Base-by-base conservation (phyloP, 2,888 invertebrate species). In the Papilio protenor region DNA sequence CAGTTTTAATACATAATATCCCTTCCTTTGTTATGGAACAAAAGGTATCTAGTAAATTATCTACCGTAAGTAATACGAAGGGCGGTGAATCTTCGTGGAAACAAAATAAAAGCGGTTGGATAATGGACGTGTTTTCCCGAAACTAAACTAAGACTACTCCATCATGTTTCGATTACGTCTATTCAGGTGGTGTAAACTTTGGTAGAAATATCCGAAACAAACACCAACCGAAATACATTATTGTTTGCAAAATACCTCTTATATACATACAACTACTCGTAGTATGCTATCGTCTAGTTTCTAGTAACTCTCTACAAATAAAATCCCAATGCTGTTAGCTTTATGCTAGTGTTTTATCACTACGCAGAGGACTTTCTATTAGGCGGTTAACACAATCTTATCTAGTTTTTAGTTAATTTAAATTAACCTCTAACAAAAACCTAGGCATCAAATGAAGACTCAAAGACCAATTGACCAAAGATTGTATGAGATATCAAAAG, bases 141-240 rank as follows among this genome's bases (percentile, higher is more conserved):
- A 76, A 64, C 72, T 45, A 55, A 75, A 64, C 52, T 69, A 71
- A 52, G 59, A n/a, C 59, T 33, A 71, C 16, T 76, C 27, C 21
- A 72, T 72, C 64, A 64, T 72, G 52, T 64, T 72, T 72, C 61
- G 71, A 76, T 76, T 72, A 76, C 47, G 71, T 55, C 33, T 61
- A 33, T 27, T 74, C 33, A 49, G 10, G 10, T 21, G 21, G 64
- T 18, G 52, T 5, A 49, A n/a, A 55, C 16, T 52, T 21, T 40
- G 11, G 0, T 23, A 0, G 27, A 10, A 14, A 12, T 40, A 75
- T 70, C 52, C 12, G n/a, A 49, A 49, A 64, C 27, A 61, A 61
- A 27, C 61, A 61, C 4, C 27, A 61, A 27, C 27, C 27, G 16
- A 61, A 61, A 61, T n/a, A 8, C n/a, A 55, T 55, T 55, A 61